Evolutionary conservation across 2,797 vertebrate species (phyloP).

Genomic region (Lacerta agilis): DNA sequence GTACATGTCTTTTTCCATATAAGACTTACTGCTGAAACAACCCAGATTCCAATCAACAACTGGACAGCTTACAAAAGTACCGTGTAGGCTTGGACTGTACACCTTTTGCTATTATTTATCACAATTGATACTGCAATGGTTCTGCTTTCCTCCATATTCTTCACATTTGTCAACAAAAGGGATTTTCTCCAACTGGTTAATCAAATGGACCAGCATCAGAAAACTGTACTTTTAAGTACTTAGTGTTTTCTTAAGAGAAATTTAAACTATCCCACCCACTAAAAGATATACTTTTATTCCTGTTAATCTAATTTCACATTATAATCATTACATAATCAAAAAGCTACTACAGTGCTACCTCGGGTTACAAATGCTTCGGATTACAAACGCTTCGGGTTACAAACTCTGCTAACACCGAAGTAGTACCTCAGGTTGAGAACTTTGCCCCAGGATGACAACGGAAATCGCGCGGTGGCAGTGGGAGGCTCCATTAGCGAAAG

Average conservation of each 20-base stretch:
- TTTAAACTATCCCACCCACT: background rate
- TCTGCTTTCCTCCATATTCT: background rate
- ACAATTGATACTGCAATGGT: constrained; percentile 3
- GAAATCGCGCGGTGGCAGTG: too few species aligned
- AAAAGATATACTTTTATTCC: background rate
- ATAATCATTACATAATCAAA: background rate
- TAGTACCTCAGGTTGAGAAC: too few species aligned
- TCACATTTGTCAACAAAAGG: constrained; percentile 18
- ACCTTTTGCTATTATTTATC: background rate
- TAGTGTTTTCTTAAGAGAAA: background rate
- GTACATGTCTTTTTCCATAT: background rate
- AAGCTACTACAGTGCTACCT: background rate
- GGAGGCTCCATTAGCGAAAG: too few species aligned
- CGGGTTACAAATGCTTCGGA: too few species aligned
- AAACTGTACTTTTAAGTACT: background rate
- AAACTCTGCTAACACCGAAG: too few species aligned
- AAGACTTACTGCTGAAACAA: background rate
- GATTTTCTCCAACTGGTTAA: background rate
- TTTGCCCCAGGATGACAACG: too few species aligned
- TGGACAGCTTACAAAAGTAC: background rate
- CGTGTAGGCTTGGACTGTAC: background rate
- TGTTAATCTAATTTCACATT: background rate
- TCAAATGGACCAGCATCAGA: background rate
- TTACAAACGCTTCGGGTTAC: too few species aligned
- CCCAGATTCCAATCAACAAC: constrained; percentile 13